These are phyloP conservation scores for Pinctada fucata DNA, from an alignment of 2,888 invertebrate species.

Conservation along the genomic window DNA sequence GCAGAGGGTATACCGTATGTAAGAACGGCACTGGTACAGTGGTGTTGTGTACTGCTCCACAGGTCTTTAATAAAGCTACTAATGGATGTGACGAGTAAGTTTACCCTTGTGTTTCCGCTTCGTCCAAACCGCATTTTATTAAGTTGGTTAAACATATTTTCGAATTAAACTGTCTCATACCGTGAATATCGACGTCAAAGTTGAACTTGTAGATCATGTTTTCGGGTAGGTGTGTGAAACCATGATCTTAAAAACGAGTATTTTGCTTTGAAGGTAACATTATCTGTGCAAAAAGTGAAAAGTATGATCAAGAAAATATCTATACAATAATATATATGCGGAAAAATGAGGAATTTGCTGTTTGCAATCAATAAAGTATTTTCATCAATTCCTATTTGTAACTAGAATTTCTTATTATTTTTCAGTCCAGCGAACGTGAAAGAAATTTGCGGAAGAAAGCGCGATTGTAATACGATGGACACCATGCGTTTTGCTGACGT, in stretches of 20 bases:
- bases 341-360: no score
- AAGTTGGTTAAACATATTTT: not conserved
- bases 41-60: slow-evolving; percentile 42
- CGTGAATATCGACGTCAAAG: not conserved
- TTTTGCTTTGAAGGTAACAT: no score
- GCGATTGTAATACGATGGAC: slow-evolving; percentile 45
- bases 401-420: not conserved
- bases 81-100: slow-evolving; percentile 59
- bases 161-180: not conserved
- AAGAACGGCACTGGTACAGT: slow-evolving; percentile 38
- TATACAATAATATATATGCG: no score
- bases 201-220: no score
- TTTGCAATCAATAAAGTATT: no score
- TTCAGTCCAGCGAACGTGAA: slow-evolving; percentile 46
- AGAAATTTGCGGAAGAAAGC: slow-evolving; percentile 51
- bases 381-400: not conserved
- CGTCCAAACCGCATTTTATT: not conserved
- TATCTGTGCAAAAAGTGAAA: no score
- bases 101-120: not conserved
- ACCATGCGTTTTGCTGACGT: slow-evolving; percentile 53
- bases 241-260: no score
- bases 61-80: slow-evolving; percentile 55
- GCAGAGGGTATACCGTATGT: slow-evolving; percentile 53
- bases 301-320: no score
- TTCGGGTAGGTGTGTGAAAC: no score